Evolutionary conservation across 2,797 vertebrate species (phyloP), one percentile per base, ranked within the genome.

Genomic region (Phaenicophaeus curvirostris): DNA sequence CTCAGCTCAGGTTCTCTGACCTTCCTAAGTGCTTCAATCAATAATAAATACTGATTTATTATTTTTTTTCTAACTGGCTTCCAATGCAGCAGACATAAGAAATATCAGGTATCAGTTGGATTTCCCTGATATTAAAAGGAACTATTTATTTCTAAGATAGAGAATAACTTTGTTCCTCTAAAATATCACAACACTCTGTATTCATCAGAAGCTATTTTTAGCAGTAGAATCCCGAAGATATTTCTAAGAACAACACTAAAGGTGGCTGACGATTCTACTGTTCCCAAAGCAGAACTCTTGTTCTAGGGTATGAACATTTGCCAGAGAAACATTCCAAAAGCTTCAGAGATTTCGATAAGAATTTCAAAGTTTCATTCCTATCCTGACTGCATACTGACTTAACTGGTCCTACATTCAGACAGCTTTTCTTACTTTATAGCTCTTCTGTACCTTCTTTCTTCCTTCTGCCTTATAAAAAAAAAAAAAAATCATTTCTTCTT

Each of bases 201-300:
- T 30, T 85, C 53, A 89, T 77, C 65, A 79, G 72, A 87, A 89
- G 24, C 7, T 30, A 72, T 83, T 92, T 93, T 89, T 89, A 92
- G 65, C 41, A 80, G 37, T 11, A 87, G 42, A 71, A 83, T 24
- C 35, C 5, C 0, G 2, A 19, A 85, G 42, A n/a, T 95, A 75
- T 91, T 92, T 95, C 57, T 89, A 72, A 74, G 90, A 80, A 87
- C 37, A 75, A 66, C 65, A 58, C 30, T 72, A 85, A 94, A 83
- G 54, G 37, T 85, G n/a, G 27, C 20, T 61, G 30, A 80, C 89
- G 68, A 77, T 74, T 74, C 31, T 33, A 82, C 35, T 79, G 1
- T 83, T 83, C 81, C 83, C 87, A 80, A 82, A 91, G 19, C 57
- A 75, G 61, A 71, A 50, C 27, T 67, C 37, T 28, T 79, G 2